Conservation (phyloP, 2,888 invertebrate species). For the Monochamus alternatus region DNA sequence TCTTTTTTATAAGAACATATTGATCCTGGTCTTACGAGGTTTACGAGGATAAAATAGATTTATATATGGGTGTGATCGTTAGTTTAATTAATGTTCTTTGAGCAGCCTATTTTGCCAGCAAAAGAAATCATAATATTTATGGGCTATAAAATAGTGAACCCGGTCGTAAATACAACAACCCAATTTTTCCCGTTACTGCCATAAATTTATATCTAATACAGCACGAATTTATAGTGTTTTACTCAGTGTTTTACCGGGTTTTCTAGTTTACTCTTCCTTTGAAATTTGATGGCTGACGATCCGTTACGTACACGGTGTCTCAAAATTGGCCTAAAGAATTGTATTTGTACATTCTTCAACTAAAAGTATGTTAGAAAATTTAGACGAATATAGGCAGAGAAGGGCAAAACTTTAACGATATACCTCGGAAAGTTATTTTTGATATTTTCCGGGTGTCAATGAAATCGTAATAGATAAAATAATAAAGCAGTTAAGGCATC, state of each 20-base stretch:
- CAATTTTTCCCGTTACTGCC: constrained; percentile 15
- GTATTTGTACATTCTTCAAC: no score
- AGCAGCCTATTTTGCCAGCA: background rate
- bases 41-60: constrained; percentile 27
- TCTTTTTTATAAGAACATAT: constrained; percentile 16
- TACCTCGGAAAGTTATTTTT: no score
- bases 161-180: constrained; percentile 18
- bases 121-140: constrained; percentile 28
- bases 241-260: background rate
- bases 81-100: constrained; percentile 32
- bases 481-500: no score
- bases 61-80: constrained; percentile 20
- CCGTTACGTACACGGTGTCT: no score
- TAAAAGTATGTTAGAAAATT: no score
- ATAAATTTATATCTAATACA: constrained; percentile 19
- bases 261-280: background rate
- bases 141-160: constrained; percentile 19
- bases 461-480: no score
- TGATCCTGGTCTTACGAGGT: constrained; percentile 19
- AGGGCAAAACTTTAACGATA: no score
- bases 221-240: background rate
- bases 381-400: no score
- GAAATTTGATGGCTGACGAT: no score
- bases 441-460: no score
- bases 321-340: no score